A percentile compares a stretch with the other conserved stretches of the same genome.
Conservation (phyloP, 2,113 vertebrate genomes). For the Benitochromis conjunctus region DNA sequence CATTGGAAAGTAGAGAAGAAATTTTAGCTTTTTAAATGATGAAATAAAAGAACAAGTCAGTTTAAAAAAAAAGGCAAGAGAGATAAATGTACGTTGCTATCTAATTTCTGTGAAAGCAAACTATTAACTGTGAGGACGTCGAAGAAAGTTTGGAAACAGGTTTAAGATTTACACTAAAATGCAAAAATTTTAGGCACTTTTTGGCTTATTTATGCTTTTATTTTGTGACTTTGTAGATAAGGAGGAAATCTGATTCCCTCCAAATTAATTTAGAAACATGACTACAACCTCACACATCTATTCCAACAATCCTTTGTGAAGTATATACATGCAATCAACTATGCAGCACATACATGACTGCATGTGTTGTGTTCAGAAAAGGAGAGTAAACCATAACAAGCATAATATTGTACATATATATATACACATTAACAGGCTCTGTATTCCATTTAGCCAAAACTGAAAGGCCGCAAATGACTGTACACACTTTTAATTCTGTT, state of each 20-base stretch:
- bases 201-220: not conserved
- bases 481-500: conserved; percentile 23
- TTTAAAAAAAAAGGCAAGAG: not conserved
- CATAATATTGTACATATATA: not conserved
- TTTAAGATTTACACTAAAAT: not conserved
- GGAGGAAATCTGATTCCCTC: not conserved
- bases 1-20: conserved; percentile 2
- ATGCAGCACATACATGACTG: not conserved
- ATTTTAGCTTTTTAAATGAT: conserved; percentile 5
- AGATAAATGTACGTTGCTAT: not conserved
- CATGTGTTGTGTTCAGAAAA: not conserved
- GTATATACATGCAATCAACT: not conserved
- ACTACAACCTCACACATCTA: not conserved
- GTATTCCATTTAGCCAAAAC: conserved; percentile 1
- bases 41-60: not conserved
- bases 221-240: not conserved
- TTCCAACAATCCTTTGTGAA: not conserved
- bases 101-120: not conserved
- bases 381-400: not conserved
- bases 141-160: not conserved
- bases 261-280: not conserved
- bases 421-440: not conserved
- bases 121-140: not conserved
- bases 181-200: not conserved
- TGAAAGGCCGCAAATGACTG: not conserved